A percentile compares a stretch with the other conserved stretches of the same genome.
Evolutionary conservation across 2,797 vertebrate genomes (phyloP).

Genomic region (Etheostoma nigrum): DNA sequence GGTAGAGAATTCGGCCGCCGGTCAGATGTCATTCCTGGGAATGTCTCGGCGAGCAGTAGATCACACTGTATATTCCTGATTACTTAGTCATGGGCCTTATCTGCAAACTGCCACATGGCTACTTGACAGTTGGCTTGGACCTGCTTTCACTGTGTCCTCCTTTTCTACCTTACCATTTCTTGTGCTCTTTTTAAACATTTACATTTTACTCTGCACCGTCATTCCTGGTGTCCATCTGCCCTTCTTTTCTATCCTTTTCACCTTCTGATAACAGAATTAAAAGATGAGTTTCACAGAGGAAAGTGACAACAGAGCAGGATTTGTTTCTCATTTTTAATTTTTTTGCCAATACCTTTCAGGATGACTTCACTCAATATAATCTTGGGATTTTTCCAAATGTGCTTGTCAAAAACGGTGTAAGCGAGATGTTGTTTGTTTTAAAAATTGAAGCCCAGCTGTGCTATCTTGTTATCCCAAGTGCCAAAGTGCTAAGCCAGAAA

Average conservation of each 20-base stretch:
- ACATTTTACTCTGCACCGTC: conserved; percentile 27
- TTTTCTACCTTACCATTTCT: conserved; percentile 42
- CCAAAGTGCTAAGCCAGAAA: conserved; percentile 32
- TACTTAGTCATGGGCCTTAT: conserved; percentile 78
- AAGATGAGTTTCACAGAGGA: conserved; percentile 43
- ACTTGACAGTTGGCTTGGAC: conserved; percentile 68
- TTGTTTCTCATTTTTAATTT: conserved; percentile 33
- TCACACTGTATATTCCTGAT: conserved; percentile 76
- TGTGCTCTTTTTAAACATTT: conserved; percentile 19
- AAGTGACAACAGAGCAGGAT: conserved; percentile 22
- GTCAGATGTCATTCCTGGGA: conserved; percentile 65
- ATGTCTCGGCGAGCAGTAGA: conserved; percentile 58
- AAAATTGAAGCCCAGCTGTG: conserved; percentile 13
- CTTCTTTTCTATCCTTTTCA: conserved; percentile 7
- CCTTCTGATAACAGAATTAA: conserved; percentile 29
- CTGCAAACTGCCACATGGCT: conserved; percentile 84
- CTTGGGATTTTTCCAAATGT: conserved; percentile 16
- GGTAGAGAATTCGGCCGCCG: conserved; percentile 65
- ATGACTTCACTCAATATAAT: conserved; percentile 19
- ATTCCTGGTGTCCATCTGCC: conserved; percentile 24
- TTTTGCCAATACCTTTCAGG: conserved; percentile 26
- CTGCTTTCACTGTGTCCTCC: conserved; percentile 44
- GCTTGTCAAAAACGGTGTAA: conserved; percentile 1
- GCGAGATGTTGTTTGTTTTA: conserved; percentile 28
- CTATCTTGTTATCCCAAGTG: conserved; percentile 39